Evolutionary conservation across 2,113 vertebrate species (phyloP).

Genomic region (Cyanoliseus patagonus): DNA sequence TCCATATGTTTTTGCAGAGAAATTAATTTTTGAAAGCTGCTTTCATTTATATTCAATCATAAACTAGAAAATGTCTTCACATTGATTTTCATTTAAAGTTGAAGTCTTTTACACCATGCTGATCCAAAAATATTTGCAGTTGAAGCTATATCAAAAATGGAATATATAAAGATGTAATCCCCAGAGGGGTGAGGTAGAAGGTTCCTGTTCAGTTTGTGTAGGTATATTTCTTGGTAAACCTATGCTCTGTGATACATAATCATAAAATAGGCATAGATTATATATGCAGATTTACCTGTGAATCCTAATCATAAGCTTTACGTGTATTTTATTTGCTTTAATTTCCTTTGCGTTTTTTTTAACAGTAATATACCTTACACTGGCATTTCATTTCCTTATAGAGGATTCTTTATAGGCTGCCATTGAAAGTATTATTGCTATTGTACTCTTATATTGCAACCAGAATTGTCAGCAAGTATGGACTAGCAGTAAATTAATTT

Average conservation of each 20-base stretch:
- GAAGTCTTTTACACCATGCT: background rate
- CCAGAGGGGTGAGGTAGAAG: background rate
- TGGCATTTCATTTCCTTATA: background rate
- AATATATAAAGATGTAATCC: background rate
- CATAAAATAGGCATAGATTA: background rate
- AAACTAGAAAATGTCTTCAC: background rate
- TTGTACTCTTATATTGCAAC: background rate
- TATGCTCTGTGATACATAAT: background rate
- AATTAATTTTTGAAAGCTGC: background rate
- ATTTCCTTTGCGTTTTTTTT: slow-evolving; percentile 15
- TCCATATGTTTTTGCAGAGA: background rate
- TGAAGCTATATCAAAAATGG: background rate
- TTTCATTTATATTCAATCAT: background rate
- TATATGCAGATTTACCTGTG: background rate
- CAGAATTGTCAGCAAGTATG: background rate
- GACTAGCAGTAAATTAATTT: slow-evolving; percentile 8
- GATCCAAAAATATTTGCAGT: background rate
- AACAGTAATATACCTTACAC: background rate
- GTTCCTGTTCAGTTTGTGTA: background rate
- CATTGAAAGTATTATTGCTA: background rate
- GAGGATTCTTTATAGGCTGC: background rate
- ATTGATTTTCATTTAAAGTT: background rate
- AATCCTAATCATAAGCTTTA: background rate
- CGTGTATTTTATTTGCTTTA: background rate
- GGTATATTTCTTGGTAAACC: background rate